These are phyloP conservation scores for Phrynocephalus versicolor DNA, from an alignment of 2,113 vertebrate genomes.

Conservation along the genomic window DNA sequence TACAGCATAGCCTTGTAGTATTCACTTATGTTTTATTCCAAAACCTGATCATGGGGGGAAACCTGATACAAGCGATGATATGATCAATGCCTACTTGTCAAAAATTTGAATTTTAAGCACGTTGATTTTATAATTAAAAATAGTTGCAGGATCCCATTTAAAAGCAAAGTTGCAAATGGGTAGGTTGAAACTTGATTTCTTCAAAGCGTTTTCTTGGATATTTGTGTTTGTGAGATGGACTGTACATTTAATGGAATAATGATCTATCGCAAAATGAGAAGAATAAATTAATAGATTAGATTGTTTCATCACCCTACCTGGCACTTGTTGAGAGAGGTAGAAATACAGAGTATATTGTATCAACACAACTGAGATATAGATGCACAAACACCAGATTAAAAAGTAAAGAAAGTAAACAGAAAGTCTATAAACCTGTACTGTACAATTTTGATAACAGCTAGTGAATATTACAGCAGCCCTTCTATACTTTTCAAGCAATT, in stretches of 20 bases:
- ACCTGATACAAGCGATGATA: neutral
- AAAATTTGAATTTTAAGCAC: neutral
- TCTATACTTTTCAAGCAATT: constrained; percentile 12
- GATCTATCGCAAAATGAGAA: constrained; percentile 55
- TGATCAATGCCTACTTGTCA: constrained; percentile 1
- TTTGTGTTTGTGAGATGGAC: constrained; percentile 10
- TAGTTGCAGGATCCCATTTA: rapidly evolving
- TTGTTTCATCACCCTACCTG: constrained; percentile 50
- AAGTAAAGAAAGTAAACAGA: neutral
- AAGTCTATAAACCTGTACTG: neutral
- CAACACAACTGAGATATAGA: constrained; percentile 43
- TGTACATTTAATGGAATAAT: constrained; percentile 54
- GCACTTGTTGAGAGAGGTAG: constrained; percentile 51
- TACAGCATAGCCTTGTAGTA: neutral
- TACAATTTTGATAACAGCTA: constrained; percentile 23
- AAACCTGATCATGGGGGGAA: neutral
- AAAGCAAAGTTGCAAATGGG: neutral
- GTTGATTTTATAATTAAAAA: neutral
- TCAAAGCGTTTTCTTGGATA: constrained; percentile 6
- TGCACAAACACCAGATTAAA: neutral
- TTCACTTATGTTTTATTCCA: neutral
- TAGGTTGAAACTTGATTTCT: rapidly evolving
- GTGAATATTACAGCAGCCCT: neutral
- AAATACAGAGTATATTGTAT: constrained; percentile 31
- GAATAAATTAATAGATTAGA: constrained; percentile 63